phyloP scores from a whole-genome alignment of 1,140 invertebrate species.

The Caenorhabditis elegans region WBcel235 BX284606.5:7648001-7648500 shows the following conservation, averaged over 20 bases:
- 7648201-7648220: conserved; percentile 32
- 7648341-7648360: not conserved
- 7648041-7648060: not conserved
- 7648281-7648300: conserved; percentile 2
- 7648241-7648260: not conserved
- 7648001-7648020: too few species aligned
- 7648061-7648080: not conserved
- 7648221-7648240: not conserved
- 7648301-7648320: conserved; percentile 18
- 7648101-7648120: not conserved
- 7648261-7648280: not conserved
- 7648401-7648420: conserved; percentile 33
- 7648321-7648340: not conserved
- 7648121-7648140: not conserved
- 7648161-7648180: conserved; percentile 29
- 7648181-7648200: conserved; percentile 22
- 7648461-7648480: conserved; percentile 29
- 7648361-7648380: conserved; percentile 31
- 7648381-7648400: conserved; percentile 30
- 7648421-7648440: conserved; percentile 32
- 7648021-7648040: too few species aligned
- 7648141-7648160: conserved; percentile 30
- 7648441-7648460: conserved; percentile 31
- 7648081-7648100: not conserved
- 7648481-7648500: not conserved